Evolutionary conservation across 1,140 invertebrate genomes (phyloP).

Genomic region (Drosophila triauraria): DNA sequence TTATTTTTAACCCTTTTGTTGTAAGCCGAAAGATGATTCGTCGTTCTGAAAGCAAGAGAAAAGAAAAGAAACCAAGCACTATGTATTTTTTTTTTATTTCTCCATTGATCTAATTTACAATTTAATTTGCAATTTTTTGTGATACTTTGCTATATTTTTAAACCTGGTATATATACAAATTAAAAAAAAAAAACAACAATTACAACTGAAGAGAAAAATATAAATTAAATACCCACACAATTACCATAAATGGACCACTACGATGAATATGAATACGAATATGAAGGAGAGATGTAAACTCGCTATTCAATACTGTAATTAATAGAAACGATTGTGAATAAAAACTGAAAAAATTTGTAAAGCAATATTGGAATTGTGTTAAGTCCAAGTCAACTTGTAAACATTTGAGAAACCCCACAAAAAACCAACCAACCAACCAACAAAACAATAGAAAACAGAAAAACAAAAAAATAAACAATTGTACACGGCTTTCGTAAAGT

Average conservation of each 20-base stretch:
- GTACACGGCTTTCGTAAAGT: slow-evolving; percentile 73
- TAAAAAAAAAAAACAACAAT: slow-evolving; percentile 31
- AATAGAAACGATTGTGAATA: slow-evolving; percentile 39
- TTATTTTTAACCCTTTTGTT: slow-evolving; percentile 66
- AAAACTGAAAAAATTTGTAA: slow-evolving; percentile 55
- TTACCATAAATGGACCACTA: slow-evolving; percentile 45
- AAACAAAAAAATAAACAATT: slow-evolving; percentile 68
- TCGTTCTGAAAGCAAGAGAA: slow-evolving; percentile 50
- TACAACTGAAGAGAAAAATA: slow-evolving; percentile 53
- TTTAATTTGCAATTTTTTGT: slow-evolving; percentile 84
- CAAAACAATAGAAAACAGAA: slow-evolving; percentile 57
- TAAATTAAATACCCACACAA: slow-evolving; percentile 27
- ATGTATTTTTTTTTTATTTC: slow-evolving; percentile 59
- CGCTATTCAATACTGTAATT: slow-evolving; percentile 54
- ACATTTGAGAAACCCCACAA: slow-evolving; percentile 58
- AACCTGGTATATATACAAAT: slow-evolving; percentile 65
- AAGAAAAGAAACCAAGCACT: slow-evolving; percentile 36
- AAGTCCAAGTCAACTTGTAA: slow-evolving; percentile 70
- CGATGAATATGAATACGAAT: slow-evolving; percentile 34
- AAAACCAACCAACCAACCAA: slow-evolving; percentile 61
- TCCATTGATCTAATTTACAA: slow-evolving; percentile 79
- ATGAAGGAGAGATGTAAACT: slow-evolving; percentile 34
- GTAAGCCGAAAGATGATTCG: slow-evolving; percentile 64
- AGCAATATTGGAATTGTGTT: slow-evolving; percentile 76
- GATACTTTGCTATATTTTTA: slow-evolving; percentile 84